A percentile compares a stretch with the other conserved stretches of the same genome.
These are phyloP conservation scores for Smithornis capensis DNA, from an alignment of 2,113 vertebrate genomes.

Conservation along the genomic window DNA sequence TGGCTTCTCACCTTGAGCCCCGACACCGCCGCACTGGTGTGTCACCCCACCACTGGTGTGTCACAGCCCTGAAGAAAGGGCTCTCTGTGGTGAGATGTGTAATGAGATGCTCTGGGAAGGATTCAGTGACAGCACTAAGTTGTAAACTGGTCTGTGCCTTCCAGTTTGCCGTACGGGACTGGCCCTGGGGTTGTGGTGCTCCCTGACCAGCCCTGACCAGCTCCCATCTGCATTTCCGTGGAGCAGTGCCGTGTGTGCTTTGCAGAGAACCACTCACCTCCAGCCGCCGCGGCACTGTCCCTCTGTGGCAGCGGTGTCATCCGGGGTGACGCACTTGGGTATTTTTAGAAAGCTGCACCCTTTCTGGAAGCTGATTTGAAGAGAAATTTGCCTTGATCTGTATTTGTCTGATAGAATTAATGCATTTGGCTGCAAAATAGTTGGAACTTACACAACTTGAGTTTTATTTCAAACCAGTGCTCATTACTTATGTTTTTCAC, in stretches of 20 bases:
- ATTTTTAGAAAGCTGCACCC: conserved; percentile 28
- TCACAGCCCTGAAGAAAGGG: not conserved
- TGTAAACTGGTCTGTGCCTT: not conserved
- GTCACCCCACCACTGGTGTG: not conserved
- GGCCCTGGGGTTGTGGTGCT: not conserved
- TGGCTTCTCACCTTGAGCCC: not conserved
- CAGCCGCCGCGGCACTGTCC: not conserved
- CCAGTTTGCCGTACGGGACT: rapidly evolving
- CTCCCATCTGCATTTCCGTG: not conserved
- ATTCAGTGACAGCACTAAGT: rapidly evolving
- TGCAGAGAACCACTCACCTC: not conserved
- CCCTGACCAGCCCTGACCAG: not conserved
- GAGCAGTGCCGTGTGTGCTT: not conserved
- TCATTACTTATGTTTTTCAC: not conserved
- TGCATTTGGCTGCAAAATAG: not conserved
- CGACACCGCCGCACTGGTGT: not conserved
- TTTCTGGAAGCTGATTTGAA: conserved; percentile 29
- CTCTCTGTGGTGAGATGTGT: rapidly evolving
- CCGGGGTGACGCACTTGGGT: not conserved
- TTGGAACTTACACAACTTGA: not conserved
- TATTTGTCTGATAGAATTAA: conserved; percentile 14
- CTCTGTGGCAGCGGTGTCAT: not conserved
- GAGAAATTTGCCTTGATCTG: conserved; percentile 17
- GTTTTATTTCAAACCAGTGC: not conserved
- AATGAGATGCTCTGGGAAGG: not conserved